A percentile compares a stretch with the other conserved stretches of the same genome.
Evolutionary conservation across 2,888 invertebrate species (phyloP).

Genomic region (Protonemura montana): DNA sequence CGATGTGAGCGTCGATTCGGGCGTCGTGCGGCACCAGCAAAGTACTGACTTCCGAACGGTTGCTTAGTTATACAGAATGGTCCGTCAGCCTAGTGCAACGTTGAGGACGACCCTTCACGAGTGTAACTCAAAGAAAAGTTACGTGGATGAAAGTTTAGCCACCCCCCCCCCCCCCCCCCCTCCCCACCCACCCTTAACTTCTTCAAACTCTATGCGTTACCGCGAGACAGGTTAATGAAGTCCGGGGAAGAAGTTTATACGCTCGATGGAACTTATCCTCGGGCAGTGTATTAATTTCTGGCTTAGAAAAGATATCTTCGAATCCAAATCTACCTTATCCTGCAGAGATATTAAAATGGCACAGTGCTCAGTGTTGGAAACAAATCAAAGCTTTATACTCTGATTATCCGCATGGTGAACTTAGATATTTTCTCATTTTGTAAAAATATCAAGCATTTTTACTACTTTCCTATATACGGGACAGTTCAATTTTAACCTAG

Average conservation of each 20-base stretch:
- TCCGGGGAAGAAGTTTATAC: background rate
- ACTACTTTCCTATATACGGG: too few relatives aligned
- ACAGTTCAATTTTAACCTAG: too few relatives aligned
- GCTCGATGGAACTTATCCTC: background rate
- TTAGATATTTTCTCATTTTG: background rate
- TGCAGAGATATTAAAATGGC: background rate
- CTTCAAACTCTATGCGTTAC: background rate
- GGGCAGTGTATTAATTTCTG: background rate
- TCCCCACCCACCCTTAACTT: background rate
- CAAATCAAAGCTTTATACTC: background rate
- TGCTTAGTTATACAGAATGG: background rate
- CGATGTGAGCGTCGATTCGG: background rate
- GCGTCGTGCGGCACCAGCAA: background rate
- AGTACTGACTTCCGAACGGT: background rate
- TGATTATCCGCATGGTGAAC: background rate
- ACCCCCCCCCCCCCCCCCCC: too few relatives aligned
- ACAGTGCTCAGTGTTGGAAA: background rate
- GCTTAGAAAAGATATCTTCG: background rate
- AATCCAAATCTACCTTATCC: background rate
- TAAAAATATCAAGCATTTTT: background rate
- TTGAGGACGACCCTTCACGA: background rate
- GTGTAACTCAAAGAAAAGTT: background rate
- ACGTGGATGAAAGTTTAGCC: background rate
- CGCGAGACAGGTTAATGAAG: slow-evolving; percentile 12
- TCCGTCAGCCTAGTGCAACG: background rate